Evolutionary conservation across 2,888 invertebrate genomes (phyloP), one percentile per base, ranked within the genome.

Genomic region (Tiliacea citrago): DNA sequence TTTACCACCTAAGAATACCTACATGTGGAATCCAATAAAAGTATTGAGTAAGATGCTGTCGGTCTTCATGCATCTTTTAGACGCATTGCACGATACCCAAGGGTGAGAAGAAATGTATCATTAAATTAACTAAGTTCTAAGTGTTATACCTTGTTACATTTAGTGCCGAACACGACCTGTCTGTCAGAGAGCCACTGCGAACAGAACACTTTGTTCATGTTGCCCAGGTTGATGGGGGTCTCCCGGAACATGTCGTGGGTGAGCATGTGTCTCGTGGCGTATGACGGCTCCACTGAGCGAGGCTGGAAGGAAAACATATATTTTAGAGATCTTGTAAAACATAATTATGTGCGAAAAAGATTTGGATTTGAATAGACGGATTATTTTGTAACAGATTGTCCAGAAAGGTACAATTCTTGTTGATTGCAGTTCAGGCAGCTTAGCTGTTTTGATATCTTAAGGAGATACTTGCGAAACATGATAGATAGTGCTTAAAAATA

Each of bases 131-230:
- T 35, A 35, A 60, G 21, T 3, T 51, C 21, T 18, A 10, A 60
- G 12, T 35, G 3, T 18, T 6, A 4, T 93, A 98, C 98, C 97
- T 99, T 99, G 96, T 99, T 99, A 95, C 99, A 99, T 94, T 99
- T 99, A 68, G 99, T 99, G 72, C 99, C 99, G 93, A 99, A 99
- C 39, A 99, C 99, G 75, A 99, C 98, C 96, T 99, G 99, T 89
- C 99, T 97, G 94, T 99, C 98, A 87, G 98, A 99, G 57, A 99
- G 97, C 99, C 99, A 99, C 93, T 99, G 98, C 0, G 99, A 99
- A 93, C 99, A 99, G 96, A 99, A 99, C 77, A 98, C 98, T 95
- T 99, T 99, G 95, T 99, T 99, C 97, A 98, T 98, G 93, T 98
- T 98, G 86, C 98, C 98, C 82, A 99, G 97, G 91, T 97, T 97